These are phyloP conservation scores for Sisyra terminalis DNA, from an alignment of 2,888 invertebrate genomes.

Conservation along the genomic window DNA sequence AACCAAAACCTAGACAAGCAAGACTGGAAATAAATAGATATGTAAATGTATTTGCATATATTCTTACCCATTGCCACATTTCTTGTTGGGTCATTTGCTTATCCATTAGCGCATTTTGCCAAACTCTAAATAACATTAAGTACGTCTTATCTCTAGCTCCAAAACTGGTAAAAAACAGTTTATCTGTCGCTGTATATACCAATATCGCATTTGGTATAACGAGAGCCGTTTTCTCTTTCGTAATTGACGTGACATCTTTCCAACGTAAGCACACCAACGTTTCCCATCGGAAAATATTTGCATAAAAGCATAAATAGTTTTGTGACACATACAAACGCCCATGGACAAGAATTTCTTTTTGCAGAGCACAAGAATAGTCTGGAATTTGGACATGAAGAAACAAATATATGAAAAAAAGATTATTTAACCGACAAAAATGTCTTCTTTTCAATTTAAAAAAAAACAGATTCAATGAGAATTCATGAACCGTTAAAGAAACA, in stretches of 20 bases:
- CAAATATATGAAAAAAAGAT: too few relatives aligned
- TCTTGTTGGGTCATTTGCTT: conserved; percentile 69
- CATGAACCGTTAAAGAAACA: too few relatives aligned
- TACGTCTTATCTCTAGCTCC: conserved; percentile 87
- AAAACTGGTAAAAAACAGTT: conserved; percentile 89
- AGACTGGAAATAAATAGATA: background rate
- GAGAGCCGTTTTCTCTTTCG: conserved; percentile 84
- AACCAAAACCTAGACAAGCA: background rate
- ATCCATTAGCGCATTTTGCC: conserved; percentile 91
- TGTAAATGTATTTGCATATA: background rate
- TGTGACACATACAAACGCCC: conserved; percentile 91
- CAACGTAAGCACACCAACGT: conserved; percentile 70
- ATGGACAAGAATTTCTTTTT: conserved; percentile 89
- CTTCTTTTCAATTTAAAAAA: too few relatives aligned
- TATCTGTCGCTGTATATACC: conserved; percentile 63
- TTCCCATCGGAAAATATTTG: conserved; percentile 96
- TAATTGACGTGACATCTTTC: conserved; percentile 84
- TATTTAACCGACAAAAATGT: too few relatives aligned
- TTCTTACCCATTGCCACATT: conserved; percentile 70
- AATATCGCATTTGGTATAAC: conserved; percentile 96
- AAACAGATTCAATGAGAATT: too few relatives aligned
- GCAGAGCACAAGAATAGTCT: conserved; percentile 97
- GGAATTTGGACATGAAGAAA: conserved; percentile 17
- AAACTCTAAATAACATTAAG: conserved; percentile 87
- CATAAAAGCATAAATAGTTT: conserved; percentile 92